phyloP scores from a whole-genome alignment of 2,113 vertebrate species.

The Austrofundulus limnaeus region DNA sequence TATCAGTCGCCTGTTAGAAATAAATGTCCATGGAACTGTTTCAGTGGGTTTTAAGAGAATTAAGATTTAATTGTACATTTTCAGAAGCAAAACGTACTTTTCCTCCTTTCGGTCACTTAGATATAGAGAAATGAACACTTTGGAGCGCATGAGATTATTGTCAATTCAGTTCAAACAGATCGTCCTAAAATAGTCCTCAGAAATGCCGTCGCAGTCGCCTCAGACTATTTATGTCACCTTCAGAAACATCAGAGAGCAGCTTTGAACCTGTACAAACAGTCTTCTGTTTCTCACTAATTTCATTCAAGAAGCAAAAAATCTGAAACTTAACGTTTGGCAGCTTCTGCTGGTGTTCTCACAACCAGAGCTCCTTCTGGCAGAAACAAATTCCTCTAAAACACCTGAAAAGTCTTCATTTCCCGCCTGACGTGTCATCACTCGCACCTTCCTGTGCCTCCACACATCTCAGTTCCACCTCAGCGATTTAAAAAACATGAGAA shows the following conservation, averaged over 20 bases:
- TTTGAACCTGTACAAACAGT: constrained; percentile 47
- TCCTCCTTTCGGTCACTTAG: neutral
- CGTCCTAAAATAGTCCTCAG: neutral
- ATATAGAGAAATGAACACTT: too few relatives aligned
- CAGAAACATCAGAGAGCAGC: neutral
- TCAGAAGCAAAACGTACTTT: neutral
- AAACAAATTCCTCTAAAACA: neutral
- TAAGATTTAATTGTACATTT: neutral
- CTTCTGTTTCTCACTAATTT: neutral
- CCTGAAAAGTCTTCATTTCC: constrained; percentile 6
- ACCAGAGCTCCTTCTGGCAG: neutral
- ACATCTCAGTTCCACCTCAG: constrained; percentile 1
- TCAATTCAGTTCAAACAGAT: too few relatives aligned
- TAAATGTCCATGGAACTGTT: too few relatives aligned
- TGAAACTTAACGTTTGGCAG: constrained; percentile 16
- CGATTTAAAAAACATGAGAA: constrained; percentile 3
- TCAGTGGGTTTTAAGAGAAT: too few relatives aligned
- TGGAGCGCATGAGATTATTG: too few relatives aligned
- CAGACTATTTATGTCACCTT: constrained; percentile 33
- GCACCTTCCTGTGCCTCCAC: constrained; percentile 1
- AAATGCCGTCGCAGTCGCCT: neutral
- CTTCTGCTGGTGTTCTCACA: neutral
- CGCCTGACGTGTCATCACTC: constrained; percentile 36
- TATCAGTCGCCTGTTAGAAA: too few relatives aligned
- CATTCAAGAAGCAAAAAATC: constrained; percentile 11